Conservation (phyloP, 2,888 invertebrate species). For the Lordiphosa andalusiaca region DNA sequence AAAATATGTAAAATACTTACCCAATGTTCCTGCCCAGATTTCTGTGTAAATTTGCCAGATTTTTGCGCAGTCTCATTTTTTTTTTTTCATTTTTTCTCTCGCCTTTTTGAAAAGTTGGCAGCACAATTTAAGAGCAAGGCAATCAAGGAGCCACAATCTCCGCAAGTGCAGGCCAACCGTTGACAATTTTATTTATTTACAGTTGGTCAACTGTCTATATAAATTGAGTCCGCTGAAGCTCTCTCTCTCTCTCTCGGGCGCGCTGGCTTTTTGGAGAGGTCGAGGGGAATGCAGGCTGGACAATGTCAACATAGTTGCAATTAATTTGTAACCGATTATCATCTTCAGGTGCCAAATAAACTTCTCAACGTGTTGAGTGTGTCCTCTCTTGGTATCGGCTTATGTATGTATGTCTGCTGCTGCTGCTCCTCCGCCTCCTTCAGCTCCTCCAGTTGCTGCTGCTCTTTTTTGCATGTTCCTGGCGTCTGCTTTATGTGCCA, state of each 20-base stretch:
- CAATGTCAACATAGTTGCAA: conserved; percentile 77
- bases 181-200: conserved; percentile 76
- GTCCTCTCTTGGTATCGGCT: conserved; percentile 48
- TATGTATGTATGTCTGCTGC: conserved; percentile 39
- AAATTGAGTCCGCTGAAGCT: conserved; percentile 57
- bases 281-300: conserved; percentile 27
- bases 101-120: conserved; percentile 72
- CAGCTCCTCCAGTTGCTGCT: background rate
- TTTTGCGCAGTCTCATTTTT: conserved; percentile 29
- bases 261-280: background rate
- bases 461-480: conserved; percentile 47
- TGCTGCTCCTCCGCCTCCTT: conserved; percentile 14
- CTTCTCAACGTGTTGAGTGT: conserved; percentile 75
- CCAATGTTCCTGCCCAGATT: conserved; percentile 47
- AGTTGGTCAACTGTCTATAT: conserved; percentile 72
- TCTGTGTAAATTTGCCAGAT: conserved; percentile 72
- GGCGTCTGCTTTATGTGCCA: conserved; percentile 71
- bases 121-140: conserved; percentile 78
- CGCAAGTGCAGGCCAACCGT: conserved; percentile 60
- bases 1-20: conserved; percentile 47
- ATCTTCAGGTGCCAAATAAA: conserved; percentile 80
- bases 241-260: background rate
- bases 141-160: conserved; percentile 76
- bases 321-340: conserved; percentile 80
- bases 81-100: conserved; percentile 21